Percentiles rank a stretch among this genome's conserved stretches.
phyloP scores from a whole-genome alignment of 2,113 vertebrate genomes.

The Ceuthmochares aereus region DNA sequence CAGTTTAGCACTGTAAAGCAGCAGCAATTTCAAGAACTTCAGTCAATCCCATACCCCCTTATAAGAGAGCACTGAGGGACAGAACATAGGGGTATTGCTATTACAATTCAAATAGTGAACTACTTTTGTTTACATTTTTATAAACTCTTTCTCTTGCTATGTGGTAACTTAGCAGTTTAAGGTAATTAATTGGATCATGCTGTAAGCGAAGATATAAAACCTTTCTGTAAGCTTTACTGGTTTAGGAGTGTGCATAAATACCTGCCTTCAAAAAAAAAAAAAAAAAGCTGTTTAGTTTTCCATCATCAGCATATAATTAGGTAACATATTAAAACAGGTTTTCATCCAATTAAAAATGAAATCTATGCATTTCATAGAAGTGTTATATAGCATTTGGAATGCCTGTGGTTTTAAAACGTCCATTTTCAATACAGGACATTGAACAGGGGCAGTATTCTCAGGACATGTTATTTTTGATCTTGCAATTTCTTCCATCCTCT shows the following conservation, averaged over 20 bases:
- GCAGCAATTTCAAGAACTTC: neutral
- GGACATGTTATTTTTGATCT: conserved; percentile 12
- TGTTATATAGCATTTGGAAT: neutral
- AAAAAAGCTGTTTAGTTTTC: neutral
- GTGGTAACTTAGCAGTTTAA: neutral
- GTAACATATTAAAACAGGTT: neutral
- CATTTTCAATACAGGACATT: conserved; percentile 39
- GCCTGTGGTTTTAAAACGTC: neutral
- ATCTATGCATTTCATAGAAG: conserved; percentile 36
- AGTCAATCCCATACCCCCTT: neutral
- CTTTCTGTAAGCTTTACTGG: neutral
- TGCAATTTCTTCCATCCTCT: conserved; percentile 42
- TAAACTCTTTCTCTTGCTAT: neutral
- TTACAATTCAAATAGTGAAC: neutral
- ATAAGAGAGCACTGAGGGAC: neutral
- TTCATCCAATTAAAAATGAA: neutral
- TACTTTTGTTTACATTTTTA: neutral
- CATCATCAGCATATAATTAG: neutral
- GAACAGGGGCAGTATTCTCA: conserved; percentile 46
- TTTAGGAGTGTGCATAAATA: neutral
- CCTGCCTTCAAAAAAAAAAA: neutral
- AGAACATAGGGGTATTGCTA: conserved; percentile 4
- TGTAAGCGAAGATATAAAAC: conserved; percentile 10
- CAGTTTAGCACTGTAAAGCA: conserved; percentile 19
- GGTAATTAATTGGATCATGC: neutral